Evolutionary conservation across 37 sponge, comb jelly and placozoan genomes (phyloP).

Genomic region (Halichondria panicea): DNA sequence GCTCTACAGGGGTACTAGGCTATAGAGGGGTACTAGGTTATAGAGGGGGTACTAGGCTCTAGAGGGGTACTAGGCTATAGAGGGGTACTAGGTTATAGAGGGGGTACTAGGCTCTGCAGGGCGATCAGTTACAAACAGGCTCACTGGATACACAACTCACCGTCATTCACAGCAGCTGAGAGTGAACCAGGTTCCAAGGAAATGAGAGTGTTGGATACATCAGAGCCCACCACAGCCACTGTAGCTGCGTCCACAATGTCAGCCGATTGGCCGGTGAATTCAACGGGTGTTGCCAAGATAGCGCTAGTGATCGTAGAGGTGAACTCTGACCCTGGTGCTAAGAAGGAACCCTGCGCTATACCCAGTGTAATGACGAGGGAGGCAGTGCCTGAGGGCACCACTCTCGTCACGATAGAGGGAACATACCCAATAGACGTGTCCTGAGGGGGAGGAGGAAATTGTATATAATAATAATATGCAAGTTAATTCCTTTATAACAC

Average conservation of each 20-base stretch:
- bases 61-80: too few relatives aligned
- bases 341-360: slow-evolving; percentile 33
- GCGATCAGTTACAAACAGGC: too few relatives aligned
- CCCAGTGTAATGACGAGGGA: slow-evolving; percentile 18
- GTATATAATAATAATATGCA: not conserved
- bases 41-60: too few relatives aligned
- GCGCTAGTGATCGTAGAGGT: slow-evolving; percentile 49
- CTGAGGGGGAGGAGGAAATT: not conserved
- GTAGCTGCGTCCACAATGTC: slow-evolving; percentile 14
- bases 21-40: too few relatives aligned
- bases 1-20: too few relatives aligned
- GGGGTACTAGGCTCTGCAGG: too few relatives aligned
- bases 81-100: too few relatives aligned
- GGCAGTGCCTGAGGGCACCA: not conserved
- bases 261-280: slow-evolving; percentile 4
- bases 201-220: slow-evolving; percentile 54
- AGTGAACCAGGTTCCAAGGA: slow-evolving; percentile 52
- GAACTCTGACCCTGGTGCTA: slow-evolving; percentile 41
- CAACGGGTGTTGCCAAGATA: slow-evolving; percentile 8
- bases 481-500: too few relatives aligned
- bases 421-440: slow-evolving; percentile 12
- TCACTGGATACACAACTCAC: slow-evolving; percentile 21
- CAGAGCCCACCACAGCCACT: slow-evolving; percentile 11
- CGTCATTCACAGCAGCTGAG: slow-evolving; percentile 43
- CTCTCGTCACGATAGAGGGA: not conserved